Evolutionary conservation across 1,140 invertebrate species (phyloP).

Genomic region (Eueides isabella): DNA sequence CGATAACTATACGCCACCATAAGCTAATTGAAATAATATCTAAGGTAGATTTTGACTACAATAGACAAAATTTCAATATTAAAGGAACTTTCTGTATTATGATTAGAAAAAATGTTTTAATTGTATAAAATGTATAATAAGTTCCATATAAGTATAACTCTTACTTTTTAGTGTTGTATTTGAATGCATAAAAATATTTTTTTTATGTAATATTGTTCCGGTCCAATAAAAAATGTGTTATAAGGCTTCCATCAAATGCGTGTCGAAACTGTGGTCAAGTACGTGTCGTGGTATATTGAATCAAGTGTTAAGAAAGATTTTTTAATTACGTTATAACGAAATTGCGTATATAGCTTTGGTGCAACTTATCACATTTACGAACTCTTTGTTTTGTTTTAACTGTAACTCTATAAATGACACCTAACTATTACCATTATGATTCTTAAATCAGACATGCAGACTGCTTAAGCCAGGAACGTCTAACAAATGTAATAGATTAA

Average conservation of each 20-base stretch:
- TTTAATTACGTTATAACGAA: not conserved
- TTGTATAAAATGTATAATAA: too few species aligned
- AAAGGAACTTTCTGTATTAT: too few species aligned
- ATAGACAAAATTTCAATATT: too few species aligned
- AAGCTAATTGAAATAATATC: too few species aligned
- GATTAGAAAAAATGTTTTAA: too few species aligned
- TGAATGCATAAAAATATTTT: not conserved
- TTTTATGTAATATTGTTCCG: constrained; percentile 2
- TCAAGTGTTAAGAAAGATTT: not conserved
- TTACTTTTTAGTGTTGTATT: not conserved
- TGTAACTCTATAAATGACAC: too few species aligned
- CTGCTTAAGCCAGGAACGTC: too few species aligned
- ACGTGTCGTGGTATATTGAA: constrained; percentile 8
- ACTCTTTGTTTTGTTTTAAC: too few species aligned
- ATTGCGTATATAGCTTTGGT: not conserved
- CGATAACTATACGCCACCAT: too few species aligned
- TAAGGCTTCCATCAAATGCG: not conserved
- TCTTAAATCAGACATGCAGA: too few species aligned
- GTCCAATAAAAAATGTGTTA: constrained; percentile 10
- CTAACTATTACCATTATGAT: too few species aligned
- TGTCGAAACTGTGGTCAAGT: constrained; percentile 11
- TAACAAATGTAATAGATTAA: too few species aligned
- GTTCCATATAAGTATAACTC: not conserved
- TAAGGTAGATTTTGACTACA: not conserved
- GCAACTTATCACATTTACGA: not conserved